Percentiles rank a stretch among this genome's conserved stretches.
phyloP scores from a whole-genome alignment of 1,140 invertebrate species.

The Ceratoteleas bidentatus region DNA sequence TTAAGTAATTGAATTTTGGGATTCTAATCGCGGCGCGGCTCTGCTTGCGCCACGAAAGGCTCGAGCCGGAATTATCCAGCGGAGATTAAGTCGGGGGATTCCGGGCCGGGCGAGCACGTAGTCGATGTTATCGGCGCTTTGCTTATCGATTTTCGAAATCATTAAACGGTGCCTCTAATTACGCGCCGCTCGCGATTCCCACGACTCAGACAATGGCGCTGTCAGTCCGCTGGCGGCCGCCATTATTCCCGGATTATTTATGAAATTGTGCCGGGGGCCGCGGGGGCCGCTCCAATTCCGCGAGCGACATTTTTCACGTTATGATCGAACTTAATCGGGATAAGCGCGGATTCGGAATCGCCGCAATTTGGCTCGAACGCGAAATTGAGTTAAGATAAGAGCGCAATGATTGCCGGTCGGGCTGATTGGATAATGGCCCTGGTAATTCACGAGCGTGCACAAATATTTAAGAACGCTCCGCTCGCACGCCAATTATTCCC shows the following conservation, averaged over 20 bases:
- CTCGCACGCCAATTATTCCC: constrained; percentile 31
- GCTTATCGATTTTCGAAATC: constrained; percentile 59
- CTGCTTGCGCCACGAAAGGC: constrained; percentile 34
- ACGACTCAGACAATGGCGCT: constrained; percentile 20
- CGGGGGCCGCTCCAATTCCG: constrained; percentile 6
- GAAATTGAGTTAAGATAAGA: constrained; percentile 59
- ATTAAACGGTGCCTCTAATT: constrained; percentile 49
- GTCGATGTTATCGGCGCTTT: constrained; percentile 45
- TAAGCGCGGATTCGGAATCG: constrained; percentile 43
- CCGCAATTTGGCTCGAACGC: constrained; percentile 43
- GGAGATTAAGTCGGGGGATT: constrained; percentile 55
- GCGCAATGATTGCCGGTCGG: constrained; percentile 40
- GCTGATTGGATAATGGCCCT: constrained; percentile 48
- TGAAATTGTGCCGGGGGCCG: constrained; percentile 21
- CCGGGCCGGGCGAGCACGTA: constrained; percentile 10
- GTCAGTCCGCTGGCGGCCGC: constrained; percentile 4
- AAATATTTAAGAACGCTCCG: constrained; percentile 50
- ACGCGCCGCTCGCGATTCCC: constrained; percentile 33
- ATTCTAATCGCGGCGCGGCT: constrained; percentile 51
- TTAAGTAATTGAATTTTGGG: constrained; percentile 60
- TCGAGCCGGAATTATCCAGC: constrained; percentile 61
- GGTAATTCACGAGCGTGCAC: constrained; percentile 33
- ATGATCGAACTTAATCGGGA: constrained; percentile 40
- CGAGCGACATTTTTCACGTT: background rate
- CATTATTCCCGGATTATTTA: constrained; percentile 46